Evolutionary conservation across 2,888 invertebrate species (phyloP), one percentile per base, ranked within the genome.

Genomic region (Stomorhina lunata): DNA sequence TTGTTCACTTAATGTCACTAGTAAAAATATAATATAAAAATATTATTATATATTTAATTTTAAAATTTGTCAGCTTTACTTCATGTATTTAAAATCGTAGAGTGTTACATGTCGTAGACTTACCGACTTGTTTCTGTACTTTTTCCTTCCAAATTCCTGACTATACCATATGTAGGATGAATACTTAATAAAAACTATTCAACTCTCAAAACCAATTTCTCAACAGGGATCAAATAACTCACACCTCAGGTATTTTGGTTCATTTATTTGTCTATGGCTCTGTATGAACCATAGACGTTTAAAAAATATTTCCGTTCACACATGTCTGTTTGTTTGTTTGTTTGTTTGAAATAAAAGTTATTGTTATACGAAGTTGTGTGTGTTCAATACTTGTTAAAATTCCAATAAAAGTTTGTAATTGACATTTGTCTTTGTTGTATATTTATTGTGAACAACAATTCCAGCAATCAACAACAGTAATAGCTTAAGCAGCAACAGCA

Each of bases 371-470:
- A 50, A 59, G 57, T 20, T 10, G 40, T 68, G 65, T 48, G 55
- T 69, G 55, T 65, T 75, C 79, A 76, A 82, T 82, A 79, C 79
- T 82, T 79, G 79, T 79, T 82, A 82, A 82, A 79, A 82, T 82
- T 79, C 82, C 82, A 82, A 82, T 82, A 82, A 82, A 82, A 82
- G 82, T 82, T 82, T 82, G 82, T 82, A 82, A 82, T 82, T 82
- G 82, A 79, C 82, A 79, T 82, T 82, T 79, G 82, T 82, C 79
- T 82, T 82, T 82, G 65, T 78, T 81, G 80, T 66, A 27, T 77
- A 59, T 66, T 69, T 59, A 77, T 68, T 71, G 63, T 45, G 55
- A 73, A 66, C 73, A 79, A 66, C 63, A 79, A 76, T 72, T 81
- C 73, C 77, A 63, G 66, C 45, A 73, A 72, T 61, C 79, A 80